These are phyloP conservation scores for Gymnarchus niloticus DNA, from an alignment of 2,113 vertebrate species.

Conservation along the genomic window DNA sequence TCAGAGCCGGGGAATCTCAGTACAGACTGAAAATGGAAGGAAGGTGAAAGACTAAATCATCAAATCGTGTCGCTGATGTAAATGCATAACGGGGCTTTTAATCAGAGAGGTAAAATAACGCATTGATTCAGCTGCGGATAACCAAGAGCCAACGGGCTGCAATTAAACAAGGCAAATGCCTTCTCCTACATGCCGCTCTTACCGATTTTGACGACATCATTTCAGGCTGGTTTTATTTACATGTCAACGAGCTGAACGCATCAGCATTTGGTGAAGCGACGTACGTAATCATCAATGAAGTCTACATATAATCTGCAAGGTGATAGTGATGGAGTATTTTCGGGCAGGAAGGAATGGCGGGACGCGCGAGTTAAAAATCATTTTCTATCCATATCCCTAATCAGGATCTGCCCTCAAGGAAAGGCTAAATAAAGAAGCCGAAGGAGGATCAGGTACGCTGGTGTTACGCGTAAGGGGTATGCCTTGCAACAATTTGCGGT, in stretches of 20 bases:
- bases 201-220: neutral
- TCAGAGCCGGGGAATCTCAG: neutral
- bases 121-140: no score
- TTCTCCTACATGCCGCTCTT: neutral
- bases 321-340: neutral
- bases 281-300: neutral
- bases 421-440: neutral
- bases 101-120: neutral
- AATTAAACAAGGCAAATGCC: neutral
- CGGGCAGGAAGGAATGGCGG: no score
- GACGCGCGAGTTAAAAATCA: neutral
- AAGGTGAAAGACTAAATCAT: neutral
- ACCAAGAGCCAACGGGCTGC: neutral
- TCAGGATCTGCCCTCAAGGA: neutral
- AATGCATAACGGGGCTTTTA: neutral
- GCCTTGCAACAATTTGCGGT: neutral
- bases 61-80: neutral
- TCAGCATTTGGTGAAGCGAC: neutral
- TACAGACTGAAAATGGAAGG: neutral
- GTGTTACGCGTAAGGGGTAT: neutral
- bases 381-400: no score
- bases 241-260: neutral
- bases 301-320: neutral
- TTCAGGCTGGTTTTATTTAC: neutral
- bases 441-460: neutral